Evolutionary conservation across 2,888 invertebrate genomes (phyloP).

Genomic region (Gibbula magus): DNA sequence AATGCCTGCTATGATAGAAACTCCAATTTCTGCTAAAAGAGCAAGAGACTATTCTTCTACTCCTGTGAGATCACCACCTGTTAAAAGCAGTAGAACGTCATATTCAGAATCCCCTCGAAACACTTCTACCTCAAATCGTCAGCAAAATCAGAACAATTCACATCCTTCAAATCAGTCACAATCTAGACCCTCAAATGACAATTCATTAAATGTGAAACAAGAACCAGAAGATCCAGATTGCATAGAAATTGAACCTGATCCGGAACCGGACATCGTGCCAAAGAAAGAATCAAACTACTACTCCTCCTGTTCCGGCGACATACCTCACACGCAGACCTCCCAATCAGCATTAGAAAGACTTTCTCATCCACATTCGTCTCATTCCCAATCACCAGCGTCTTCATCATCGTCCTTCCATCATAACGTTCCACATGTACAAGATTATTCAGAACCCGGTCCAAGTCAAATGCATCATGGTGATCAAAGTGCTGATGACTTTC

Average conservation of each 20-base stretch:
- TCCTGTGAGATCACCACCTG: not conserved
- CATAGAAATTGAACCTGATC: conserved; percentile 18
- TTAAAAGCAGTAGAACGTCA: not conserved
- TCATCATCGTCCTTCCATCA: conserved; percentile 17
- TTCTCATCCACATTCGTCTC: conserved; percentile 12
- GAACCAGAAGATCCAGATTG: conserved; percentile 19
- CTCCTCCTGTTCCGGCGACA: not conserved
- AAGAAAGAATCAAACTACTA: conserved; percentile 7
- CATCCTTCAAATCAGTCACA: not conserved
- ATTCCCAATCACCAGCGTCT: conserved; percentile 9
- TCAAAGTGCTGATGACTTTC: conserved; percentile 21
- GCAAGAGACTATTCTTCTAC: not conserved
- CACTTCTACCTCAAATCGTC: not conserved
- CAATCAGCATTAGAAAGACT: conserved; percentile 17
- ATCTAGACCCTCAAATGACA: not conserved
- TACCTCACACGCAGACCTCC: conserved; percentile 15
- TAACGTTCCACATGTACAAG: conserved; percentile 18
- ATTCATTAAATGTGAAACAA: conserved; percentile 9
- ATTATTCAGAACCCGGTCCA: conserved; percentile 10
- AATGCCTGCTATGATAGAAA: not conserved
- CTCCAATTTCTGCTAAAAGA: conserved; percentile 7
- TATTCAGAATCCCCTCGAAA: not conserved
- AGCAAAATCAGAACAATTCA: not conserved
- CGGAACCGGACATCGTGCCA: conserved; percentile 2
- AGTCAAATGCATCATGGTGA: conserved; percentile 16